Conservation (phyloP, 2,797 vertebrate genomes). For the Todus mexicanus region DNA sequence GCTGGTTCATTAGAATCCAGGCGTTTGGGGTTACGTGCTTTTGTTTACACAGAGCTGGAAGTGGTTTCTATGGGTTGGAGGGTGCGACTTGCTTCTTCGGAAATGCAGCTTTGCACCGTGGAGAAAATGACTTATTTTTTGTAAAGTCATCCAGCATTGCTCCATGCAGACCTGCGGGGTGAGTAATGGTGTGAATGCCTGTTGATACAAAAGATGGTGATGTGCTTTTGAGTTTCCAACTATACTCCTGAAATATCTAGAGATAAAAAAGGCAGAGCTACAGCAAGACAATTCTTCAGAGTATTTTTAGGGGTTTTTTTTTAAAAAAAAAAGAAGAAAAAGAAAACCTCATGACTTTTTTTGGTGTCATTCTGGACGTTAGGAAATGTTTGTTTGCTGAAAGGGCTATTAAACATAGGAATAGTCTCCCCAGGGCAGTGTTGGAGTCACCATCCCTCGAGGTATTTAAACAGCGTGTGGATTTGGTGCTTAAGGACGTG, state of each 20-base stretch:
- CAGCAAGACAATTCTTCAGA: background rate
- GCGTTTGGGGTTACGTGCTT: background rate
- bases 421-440: no score
- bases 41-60: background rate
- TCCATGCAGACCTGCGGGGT: background rate
- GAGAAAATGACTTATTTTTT: background rate
- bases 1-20: background rate
- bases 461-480: no score
- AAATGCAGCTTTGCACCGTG: background rate
- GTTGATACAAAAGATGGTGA: background rate
- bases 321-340: background rate
- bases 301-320: background rate
- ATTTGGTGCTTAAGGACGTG: no score
- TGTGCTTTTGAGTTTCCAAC: background rate
- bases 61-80: background rate
- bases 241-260: background rate
- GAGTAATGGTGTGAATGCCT: background rate
- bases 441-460: no score
- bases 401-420: no score
- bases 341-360: background rate
- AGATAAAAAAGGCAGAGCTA: background rate
- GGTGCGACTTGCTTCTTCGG: background rate
- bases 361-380: background rate
- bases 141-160: fast-evolving
- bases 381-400: no score